Evolutionary conservation across 2,113 vertebrate species (phyloP).

Genomic region (Anseranas semipalmata): DNA sequence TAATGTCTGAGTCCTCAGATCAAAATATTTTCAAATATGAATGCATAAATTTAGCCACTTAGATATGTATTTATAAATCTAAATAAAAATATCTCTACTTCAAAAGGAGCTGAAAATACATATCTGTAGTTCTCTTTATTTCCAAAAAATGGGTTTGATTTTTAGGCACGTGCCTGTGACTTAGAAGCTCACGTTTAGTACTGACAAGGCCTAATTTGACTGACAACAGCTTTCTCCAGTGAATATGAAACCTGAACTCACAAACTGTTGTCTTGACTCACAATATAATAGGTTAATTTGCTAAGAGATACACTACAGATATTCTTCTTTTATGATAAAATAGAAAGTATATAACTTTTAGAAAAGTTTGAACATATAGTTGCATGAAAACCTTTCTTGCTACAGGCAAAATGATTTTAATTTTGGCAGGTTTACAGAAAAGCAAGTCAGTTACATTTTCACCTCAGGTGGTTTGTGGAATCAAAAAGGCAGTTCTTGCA

Average conservation of each 20-base stretch:
- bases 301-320: neutral
- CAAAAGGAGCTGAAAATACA: neutral
- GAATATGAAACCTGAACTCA: neutral
- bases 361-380: constrained; percentile 15
- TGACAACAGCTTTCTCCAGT: neutral
- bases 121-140: neutral
- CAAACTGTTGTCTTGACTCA: neutral
- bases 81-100: neutral
- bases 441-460: constrained; percentile 63
- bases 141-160: constrained; percentile 6
- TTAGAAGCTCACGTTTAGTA: neutral
- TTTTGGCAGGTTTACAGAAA: constrained; percentile 60
- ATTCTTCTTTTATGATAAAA: constrained; percentile 21
- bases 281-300: neutral
- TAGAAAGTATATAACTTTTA: constrained; percentile 34
- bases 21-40: neutral
- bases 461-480: constrained; percentile 67
- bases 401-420: constrained; percentile 57
- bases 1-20: neutral
- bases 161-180: neutral
- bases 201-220: neutral
- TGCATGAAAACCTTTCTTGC: constrained; percentile 26
- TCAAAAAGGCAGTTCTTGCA: constrained; percentile 62
- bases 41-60: neutral
- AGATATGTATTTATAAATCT: neutral